Evolutionary conservation across 2,888 invertebrate genomes (phyloP), one percentile per base, ranked within the genome.

Genomic region (Watsonalla cultraria): DNA sequence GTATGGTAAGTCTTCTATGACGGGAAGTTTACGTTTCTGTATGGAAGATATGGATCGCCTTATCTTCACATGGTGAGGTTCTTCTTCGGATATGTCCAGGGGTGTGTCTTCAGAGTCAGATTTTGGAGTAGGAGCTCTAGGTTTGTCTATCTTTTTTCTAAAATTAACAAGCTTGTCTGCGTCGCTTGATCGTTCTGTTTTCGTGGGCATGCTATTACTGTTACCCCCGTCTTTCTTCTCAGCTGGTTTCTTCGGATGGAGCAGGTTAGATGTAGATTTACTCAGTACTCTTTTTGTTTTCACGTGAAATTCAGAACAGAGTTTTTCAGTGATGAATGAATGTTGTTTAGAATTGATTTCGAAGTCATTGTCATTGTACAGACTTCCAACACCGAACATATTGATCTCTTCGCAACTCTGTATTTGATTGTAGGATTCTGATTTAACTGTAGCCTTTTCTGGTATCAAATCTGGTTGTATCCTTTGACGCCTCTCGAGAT

Each of bases 241-340:
- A 57, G 80, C 86, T n/a, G 82, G 63, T 58, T 92, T 92, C 61
- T 92, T 91, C n/a, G 92, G 89, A 64, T 93, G 93, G 56, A 93
- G 86, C 48, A 93, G 79, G 72, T 93, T 93, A 2, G 93, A 93
- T 0, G 93, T 93, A 5, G 93, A 93, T 74, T 93, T 93, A 68
- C 93, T 93, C 5, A 93, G 85, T 47, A 91, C 91, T 62, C 92
- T 88, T 68, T 94, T 94, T 6, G 94, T 94, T 80, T 94, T 94
- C 0, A 94, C 94, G 65, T 94, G 94, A 68, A 94, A 94, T 77
- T 94, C 94, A 5, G 93, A 93, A 78, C 93, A 94, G 35, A 94
- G 82, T 66, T 94, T 93, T 65, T 94, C 93, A 11, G 94, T 94
- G 46, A 94, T 94, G 61, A 91, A 94, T 0, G 94, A 94, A 66